A percentile compares a stretch with the other conserved stretches of the same genome.
Conservation (phyloP, 2,113 vertebrate species). For the Ptilonorhynchus violaceus region DNA sequence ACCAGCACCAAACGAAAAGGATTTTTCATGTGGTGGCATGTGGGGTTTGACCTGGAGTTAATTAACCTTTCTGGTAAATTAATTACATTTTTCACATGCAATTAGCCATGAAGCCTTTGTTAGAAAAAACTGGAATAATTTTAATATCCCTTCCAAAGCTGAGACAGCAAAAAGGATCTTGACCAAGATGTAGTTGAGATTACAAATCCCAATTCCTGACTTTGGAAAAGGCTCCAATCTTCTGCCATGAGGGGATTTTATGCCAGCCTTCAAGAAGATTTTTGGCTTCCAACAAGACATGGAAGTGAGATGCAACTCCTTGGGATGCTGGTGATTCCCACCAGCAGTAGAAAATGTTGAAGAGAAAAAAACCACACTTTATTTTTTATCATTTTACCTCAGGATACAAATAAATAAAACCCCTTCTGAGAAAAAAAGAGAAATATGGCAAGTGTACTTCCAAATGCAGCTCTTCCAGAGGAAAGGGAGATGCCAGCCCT, state of each 20-base stretch:
- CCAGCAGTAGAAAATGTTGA: neutral
- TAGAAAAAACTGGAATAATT: neutral
- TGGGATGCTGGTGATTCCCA: neutral
- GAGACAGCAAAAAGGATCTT: neutral
- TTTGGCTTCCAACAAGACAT: neutral
- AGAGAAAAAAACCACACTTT: neutral
- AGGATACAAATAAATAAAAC: neutral
- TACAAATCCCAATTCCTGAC: neutral
- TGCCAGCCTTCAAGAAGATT: neutral
- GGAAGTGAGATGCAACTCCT: neutral
- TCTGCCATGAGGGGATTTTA: neutral
- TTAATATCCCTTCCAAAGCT: neutral
- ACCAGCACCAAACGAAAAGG: neutral
- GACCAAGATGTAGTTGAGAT: neutral
- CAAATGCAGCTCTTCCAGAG: neutral
- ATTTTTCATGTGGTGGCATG: neutral
- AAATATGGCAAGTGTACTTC: neutral
- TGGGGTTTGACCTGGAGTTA: neutral
- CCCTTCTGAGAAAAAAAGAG: neutral
- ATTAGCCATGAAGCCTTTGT: neutral
- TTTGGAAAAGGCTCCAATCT: neutral
- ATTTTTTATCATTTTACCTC: neutral
- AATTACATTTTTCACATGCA: neutral
- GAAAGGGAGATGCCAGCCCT: neutral
- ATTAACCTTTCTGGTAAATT: neutral